Conservation (phyloP, 2,888 invertebrate species). For the Limnephilus marmoratus region DNA sequence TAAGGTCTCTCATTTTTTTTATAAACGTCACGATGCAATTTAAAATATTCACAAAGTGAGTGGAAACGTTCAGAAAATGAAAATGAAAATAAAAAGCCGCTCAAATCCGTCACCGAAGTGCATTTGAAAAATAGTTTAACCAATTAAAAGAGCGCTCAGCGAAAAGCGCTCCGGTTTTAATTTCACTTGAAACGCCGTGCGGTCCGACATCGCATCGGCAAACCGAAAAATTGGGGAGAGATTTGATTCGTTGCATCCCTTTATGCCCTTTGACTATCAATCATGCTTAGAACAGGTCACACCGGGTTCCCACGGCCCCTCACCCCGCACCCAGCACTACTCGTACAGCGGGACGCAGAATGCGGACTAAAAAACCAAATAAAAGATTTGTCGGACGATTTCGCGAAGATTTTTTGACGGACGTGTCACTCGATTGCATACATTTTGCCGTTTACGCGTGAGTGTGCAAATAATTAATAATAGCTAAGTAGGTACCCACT, state of each 20-base stretch:
- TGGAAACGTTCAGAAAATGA: not conserved
- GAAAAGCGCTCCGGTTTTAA: conserved; percentile 12
- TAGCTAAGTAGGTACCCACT: not conserved
- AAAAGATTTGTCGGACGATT: not conserved
- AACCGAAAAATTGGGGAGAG: conserved; percentile 52
- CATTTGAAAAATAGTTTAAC: not conserved
- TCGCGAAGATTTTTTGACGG: conserved; percentile 8
- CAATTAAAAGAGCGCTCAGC: not conserved
- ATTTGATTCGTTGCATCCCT: conserved; percentile 59
- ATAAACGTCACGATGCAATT: not conserved
- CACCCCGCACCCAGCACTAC: too few relatives aligned
- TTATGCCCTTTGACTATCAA: conserved; percentile 62
- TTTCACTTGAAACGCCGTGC: conserved; percentile 18
- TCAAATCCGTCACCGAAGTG: not conserved
- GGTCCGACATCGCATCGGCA: conserved; percentile 29
- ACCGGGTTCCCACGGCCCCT: conserved; percentile 58
- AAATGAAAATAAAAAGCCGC: not conserved
- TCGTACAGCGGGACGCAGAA: not conserved
- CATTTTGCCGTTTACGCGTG: not conserved
- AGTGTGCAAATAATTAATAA: not conserved
- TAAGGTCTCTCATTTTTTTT: too few relatives aligned
- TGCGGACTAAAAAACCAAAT: not conserved
- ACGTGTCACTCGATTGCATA: not conserved
- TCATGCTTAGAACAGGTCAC: conserved; percentile 60
- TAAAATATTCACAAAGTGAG: not conserved